Conservation (phyloP, 1,140 invertebrate species). For the Macrosteles quadrilineatus region DNA sequence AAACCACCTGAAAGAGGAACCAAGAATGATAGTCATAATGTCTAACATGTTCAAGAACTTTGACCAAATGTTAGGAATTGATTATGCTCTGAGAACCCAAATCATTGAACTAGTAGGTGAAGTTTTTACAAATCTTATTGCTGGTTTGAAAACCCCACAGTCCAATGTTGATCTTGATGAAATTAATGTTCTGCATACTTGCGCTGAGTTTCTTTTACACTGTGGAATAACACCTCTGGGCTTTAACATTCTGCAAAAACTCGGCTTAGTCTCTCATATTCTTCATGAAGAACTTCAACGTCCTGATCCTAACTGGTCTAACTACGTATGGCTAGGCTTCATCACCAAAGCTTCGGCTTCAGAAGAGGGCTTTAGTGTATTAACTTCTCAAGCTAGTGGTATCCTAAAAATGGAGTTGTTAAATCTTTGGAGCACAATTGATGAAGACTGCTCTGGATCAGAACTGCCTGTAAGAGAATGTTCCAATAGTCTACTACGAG, state of each 20-base stretch:
- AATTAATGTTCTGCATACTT: too few species aligned
- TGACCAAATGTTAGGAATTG: too few species aligned
- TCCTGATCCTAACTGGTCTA: neutral
- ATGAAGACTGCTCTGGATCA: constrained; percentile 12
- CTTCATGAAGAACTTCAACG: neutral
- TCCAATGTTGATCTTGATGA: too few species aligned
- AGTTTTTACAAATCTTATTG: too few species aligned
- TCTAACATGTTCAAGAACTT: too few species aligned
- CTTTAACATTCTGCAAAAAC: neutral
- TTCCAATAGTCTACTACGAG: neutral
- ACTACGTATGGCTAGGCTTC: neutral
- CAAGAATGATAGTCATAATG: too few species aligned
- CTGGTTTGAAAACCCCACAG: too few species aligned
- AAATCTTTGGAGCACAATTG: neutral
- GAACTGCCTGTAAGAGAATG: neutral
- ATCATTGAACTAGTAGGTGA: too few species aligned
- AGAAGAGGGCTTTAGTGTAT: neutral
- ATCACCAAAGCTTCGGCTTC: neutral
- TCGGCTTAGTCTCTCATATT: neutral
- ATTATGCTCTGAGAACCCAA: too few species aligned
- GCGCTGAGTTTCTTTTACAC: too few species aligned
- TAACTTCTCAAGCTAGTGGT: neutral
- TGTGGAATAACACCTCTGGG: too few species aligned
- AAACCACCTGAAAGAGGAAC: too few species aligned
- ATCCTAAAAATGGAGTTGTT: neutral